Evolutionary conservation across 2,797 vertebrate species (phyloP), one percentile per base, ranked within the genome.

Genomic region (Esox masquinongy): DNA sequence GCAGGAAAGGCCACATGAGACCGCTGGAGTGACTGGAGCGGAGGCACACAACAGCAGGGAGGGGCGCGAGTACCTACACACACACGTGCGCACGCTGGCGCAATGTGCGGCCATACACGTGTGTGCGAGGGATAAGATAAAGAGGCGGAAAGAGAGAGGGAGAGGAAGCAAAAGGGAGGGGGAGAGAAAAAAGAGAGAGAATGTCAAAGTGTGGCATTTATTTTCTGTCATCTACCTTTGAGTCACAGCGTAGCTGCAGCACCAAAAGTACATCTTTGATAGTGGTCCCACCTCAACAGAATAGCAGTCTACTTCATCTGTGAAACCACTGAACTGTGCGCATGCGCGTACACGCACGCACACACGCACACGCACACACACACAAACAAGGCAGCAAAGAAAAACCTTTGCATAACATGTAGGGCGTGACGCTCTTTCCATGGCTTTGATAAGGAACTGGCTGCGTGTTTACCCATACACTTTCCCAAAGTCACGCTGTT

Each of bases 1-100:
- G 63, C 22, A 72, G 72, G 68, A 14, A 9, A 56, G 56, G 64
- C 53, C 61, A 11, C 49, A 51, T 5, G 68, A 9, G 47, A 47
- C n/a, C 26, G 26, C 50, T 63, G 39, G 47, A 26, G 70, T 36
- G 51, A 64, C 74, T 77, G 53, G 68, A 15, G 43, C 36, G n/a
- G 39, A 26, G 39, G 31, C 17, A 15, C 53, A 70, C 73, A 75
- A 34, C 53, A 2, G 36, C 26, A 31, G 56, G 70, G 36, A 69
- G 7, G n/a, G 73, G 72, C 66, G 79, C 73, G 64, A 39, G 36
- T 39, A 6, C 36, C 36, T 47, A 72, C 63, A 61, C 51, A 29
- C 26, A 59, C 53, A 36, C 50, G 7, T 14, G 16, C 8, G 22
- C 29, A 22, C 49, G 76, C n/a, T 67, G 39, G 11, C 43, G 31